phyloP scores from a whole-genome alignment of 2,113 vertebrate species.

The Oreamnos americanus region DNA sequence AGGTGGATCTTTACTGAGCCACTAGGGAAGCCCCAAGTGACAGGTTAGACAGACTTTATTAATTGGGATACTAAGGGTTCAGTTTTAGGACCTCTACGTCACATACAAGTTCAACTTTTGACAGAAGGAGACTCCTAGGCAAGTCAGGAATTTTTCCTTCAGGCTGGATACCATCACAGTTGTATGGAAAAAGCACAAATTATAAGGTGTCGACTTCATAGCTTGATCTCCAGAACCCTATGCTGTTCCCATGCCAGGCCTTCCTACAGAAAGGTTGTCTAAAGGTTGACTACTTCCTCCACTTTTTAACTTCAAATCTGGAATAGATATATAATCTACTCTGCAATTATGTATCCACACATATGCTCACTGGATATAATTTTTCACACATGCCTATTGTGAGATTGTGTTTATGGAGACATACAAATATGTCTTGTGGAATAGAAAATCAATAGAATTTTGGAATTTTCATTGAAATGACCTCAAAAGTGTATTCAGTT shows the following conservation, averaged over 20 bases:
- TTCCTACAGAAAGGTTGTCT: neutral
- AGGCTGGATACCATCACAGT: neutral
- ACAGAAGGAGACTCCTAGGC: neutral
- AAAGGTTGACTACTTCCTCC: neutral
- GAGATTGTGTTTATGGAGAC: neutral
- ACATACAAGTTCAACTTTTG: neutral
- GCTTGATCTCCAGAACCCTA: neutral
- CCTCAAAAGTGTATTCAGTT: neutral
- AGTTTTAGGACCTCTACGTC: neutral
- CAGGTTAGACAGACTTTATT: neutral
- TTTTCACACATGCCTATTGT: neutral
- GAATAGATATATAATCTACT: neutral
- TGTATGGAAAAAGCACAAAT: neutral
- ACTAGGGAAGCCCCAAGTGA: neutral
- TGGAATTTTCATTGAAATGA: neutral
- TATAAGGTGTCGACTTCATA: neutral
- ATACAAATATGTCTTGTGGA: neutral
- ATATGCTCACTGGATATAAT: neutral
- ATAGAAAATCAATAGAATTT: neutral
- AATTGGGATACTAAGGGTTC: neutral
- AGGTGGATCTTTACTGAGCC: neutral
- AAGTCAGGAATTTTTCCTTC: neutral
- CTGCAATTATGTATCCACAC: neutral
- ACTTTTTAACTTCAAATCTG: neutral
- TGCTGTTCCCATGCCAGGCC: neutral